Percentiles rank a stretch among this genome's conserved stretches.
Conservation (phyloP, 2,113 vertebrate species). For the Brachypodius melanocephalos region DNA sequence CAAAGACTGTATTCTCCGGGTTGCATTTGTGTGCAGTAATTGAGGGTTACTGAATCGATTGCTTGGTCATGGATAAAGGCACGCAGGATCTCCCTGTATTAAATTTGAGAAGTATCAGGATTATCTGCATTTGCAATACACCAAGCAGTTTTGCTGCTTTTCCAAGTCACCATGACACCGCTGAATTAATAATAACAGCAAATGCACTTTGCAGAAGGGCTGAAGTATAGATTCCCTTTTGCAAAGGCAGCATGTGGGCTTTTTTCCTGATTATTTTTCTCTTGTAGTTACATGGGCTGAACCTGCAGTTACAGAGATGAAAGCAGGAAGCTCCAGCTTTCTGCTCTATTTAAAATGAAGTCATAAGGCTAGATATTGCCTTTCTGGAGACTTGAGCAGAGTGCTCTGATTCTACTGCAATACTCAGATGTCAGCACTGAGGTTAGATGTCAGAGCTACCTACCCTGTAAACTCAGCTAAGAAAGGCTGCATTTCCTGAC, state of each 20-base stretch:
- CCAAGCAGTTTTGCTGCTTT: background rate
- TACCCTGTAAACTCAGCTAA: background rate
- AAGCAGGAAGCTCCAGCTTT: background rate
- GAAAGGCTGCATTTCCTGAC: conserved; percentile 26
- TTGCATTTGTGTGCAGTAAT: background rate
- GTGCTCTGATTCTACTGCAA: background rate
- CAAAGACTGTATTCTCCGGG: background rate
- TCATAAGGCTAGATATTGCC: background rate
- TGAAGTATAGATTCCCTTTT: background rate
- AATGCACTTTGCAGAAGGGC: background rate
- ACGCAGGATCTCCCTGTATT: background rate
- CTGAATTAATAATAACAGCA: background rate
- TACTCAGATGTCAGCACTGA: background rate
- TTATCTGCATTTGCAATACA: background rate
- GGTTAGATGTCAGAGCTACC: conserved; percentile 23
- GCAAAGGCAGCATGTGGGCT: background rate
- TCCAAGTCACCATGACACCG: background rate
- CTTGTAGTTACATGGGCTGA: background rate
- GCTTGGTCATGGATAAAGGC: background rate
- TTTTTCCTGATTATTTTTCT: background rate
- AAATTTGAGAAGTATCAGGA: background rate
- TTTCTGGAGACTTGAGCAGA: background rate
- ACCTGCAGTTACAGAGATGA: background rate
- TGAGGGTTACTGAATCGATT: background rate
- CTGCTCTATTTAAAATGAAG: background rate